Base-by-base conservation (phyloP, 2,113 vertebrate genomes). In the Mohoua ochrocephala region DNA sequence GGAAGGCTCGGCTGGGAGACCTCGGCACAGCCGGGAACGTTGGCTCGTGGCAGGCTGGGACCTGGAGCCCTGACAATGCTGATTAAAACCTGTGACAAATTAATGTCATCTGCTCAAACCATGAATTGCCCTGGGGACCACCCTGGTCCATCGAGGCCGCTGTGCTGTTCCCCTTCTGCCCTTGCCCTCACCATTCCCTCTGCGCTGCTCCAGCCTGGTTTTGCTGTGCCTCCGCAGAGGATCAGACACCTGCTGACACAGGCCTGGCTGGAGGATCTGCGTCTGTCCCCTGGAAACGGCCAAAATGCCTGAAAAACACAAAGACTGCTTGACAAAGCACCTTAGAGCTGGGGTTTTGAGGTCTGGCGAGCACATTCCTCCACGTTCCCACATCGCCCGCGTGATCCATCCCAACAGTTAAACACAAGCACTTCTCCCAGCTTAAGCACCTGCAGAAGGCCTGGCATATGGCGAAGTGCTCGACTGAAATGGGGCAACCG, bases 381-480 rank as follows among this genome's bases (percentile, higher is more conserved):
- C 27, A 0, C 3, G 63, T 15, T 73, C 65, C 67, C 1, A 0
- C 37, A 12, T 33, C 0, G 0, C 47, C 52, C 0, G 0, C 16
- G 21, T 5, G 71, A 91, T 70, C 89, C 64, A 81, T 33, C 80
- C 42, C 79, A 37, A 7, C 75, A 26, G 54, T 65, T 26, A 20
- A 23, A 80, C 65, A 56, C 1, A 6, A 80, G 71, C 61, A 31
- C 84, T 64, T 47, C 73, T 21, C 54, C 4, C 3, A 54, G 60
- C 49, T 22, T 2, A 6, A 80, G 79, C 26, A 84, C 91, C 94
- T 74, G 64, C 79, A 19, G 7, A 42, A 84, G 71, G 87, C 24
- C 78, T 60, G 69, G 75, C 81, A 63, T 69, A 63, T 56, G 85
- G 90, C 7, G 28, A 63, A 75, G 68, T 27, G 79, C 83, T 95